A percentile compares a stretch with the other conserved stretches of the same genome.
Evolutionary conservation across 1,140 invertebrate genomes (phyloP).

Genomic region (Anadara kagoshimensis): DNA sequence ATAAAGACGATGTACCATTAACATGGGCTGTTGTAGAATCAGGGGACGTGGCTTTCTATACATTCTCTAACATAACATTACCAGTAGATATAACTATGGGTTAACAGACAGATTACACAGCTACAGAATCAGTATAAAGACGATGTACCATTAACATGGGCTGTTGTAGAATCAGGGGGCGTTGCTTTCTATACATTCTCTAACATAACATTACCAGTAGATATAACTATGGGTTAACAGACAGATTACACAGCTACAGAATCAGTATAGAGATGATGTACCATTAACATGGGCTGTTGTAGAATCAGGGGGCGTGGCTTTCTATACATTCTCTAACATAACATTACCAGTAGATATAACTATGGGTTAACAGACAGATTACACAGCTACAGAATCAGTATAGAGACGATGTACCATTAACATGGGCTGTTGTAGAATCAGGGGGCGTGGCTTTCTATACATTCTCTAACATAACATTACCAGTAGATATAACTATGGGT

Average conservation of each 20-base stretch:
- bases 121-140: constrained; percentile 33
- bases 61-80: neutral
- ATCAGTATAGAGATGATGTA: constrained; percentile 45
- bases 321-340: constrained; percentile 42
- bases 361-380: too few relatives aligned
- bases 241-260: too few relatives aligned
- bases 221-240: too few relatives aligned
- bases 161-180: constrained; percentile 65
- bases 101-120: too few relatives aligned
- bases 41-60: constrained; percentile 66
- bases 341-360: neutral
- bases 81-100: neutral
- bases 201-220: neutral
- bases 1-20: constrained; percentile 54
- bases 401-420: constrained; percentile 55
- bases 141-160: constrained; percentile 60
- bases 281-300: constrained; percentile 66
- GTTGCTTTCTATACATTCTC: constrained; percentile 59
- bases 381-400: neutral
- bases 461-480: constrained; percentile 1
- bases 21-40: constrained; percentile 66
- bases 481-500: neutral
- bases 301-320: constrained; percentile 64
- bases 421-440: constrained; percentile 65
- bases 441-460: constrained; percentile 66